These are phyloP conservation scores for Drosophila yooni DNA, from an alignment of 2,888 invertebrate genomes.

Conservation along the genomic window DNA sequence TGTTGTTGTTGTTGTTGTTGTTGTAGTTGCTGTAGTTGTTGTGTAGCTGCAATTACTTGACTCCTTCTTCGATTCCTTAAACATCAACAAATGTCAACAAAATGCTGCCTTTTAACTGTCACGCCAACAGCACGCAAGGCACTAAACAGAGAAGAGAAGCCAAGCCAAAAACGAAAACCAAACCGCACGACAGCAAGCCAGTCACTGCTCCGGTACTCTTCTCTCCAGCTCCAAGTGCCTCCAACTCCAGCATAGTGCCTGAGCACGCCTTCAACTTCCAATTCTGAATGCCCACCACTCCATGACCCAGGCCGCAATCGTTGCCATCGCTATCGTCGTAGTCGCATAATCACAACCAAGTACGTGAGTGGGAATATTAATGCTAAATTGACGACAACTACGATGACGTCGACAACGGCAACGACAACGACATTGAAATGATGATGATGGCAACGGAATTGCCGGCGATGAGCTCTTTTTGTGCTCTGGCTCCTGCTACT, in stretches of 20 bases:
- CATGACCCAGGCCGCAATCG: slow-evolving; percentile 61
- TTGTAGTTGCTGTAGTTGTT: slow-evolving; percentile 26
- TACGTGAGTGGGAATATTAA: slow-evolving; percentile 83
- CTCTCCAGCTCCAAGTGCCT: not conserved
- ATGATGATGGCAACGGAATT: slow-evolving; percentile 48
- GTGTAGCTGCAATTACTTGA: slow-evolving; percentile 70
- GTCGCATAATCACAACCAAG: slow-evolving; percentile 79
- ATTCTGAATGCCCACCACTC: slow-evolving; percentile 43
- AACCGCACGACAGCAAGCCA: slow-evolving; percentile 66
- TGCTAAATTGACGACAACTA: slow-evolving; percentile 80
- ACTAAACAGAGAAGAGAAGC: slow-evolving; percentile 38
- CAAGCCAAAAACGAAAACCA: slow-evolving; percentile 41
- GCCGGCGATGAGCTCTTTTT: slow-evolving; percentile 32
- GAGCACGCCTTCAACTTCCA: slow-evolving; percentile 42
- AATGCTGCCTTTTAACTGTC: slow-evolving; percentile 79
- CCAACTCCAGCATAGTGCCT: not conserved
- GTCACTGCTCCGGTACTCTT: not conserved
- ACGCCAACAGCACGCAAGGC: slow-evolving; percentile 74
- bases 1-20: slow-evolving; percentile 18
- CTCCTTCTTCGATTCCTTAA: slow-evolving; percentile 70
- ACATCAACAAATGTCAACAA: slow-evolving; percentile 76
- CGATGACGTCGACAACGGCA: slow-evolving; percentile 47
- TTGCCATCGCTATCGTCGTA: slow-evolving; percentile 57
- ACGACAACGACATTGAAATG: slow-evolving; percentile 45
- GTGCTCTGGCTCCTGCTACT: slow-evolving; percentile 6